Base-by-base conservation (phyloP, 2,113 vertebrate species). In the Mixornis gularis region DNA sequence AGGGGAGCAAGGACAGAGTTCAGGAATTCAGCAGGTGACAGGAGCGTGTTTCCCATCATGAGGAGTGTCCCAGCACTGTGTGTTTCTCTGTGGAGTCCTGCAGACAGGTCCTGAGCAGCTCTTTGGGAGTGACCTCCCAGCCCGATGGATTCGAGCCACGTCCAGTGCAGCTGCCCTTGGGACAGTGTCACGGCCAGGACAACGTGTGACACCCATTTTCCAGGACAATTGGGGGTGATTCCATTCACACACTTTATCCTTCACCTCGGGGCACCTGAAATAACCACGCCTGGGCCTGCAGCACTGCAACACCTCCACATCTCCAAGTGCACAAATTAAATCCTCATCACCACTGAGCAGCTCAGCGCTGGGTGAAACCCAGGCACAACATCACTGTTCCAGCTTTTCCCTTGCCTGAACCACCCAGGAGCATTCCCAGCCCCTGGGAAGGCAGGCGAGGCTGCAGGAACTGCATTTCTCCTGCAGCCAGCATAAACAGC, bases 11-110 rank as follows among this genome's bases (percentile, higher is more conserved):
- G 90, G 93, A 30, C 77, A 86, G 79, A 49, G 10, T 1, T 19
- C 52, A 25, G 76, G 53, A 27, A 9, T 13, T 22, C 87, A 25
- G 7, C n/a, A 72, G 85, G 79, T 51, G 63, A 30, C 38, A 52
- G 77, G 29, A 56, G 29, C 0, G 43, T 1, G 3, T 1, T 38
- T 36, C 30, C 56, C 41, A 15, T 4, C 48, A 4, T 0, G 3
- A 18, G 21, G n/a, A 27, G 3, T 34, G 46, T 5, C n/a, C 20
- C 52, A 94, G 73, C 43, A n/a, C 44, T 6, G 22, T 0, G 3
- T 3, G 4, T n/a, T 53, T 36, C 18, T 49, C 76, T 12, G 17
- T 0, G 68, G 59, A 2, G 21, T 51, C 27, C 59, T 52, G n/a
- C 73, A 56, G 27, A 8, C 52, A 12, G 68, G 34, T 8, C 71